Conservation (phyloP, 2,797 vertebrate species). For the Melanotaenia pygmaea region DNA sequence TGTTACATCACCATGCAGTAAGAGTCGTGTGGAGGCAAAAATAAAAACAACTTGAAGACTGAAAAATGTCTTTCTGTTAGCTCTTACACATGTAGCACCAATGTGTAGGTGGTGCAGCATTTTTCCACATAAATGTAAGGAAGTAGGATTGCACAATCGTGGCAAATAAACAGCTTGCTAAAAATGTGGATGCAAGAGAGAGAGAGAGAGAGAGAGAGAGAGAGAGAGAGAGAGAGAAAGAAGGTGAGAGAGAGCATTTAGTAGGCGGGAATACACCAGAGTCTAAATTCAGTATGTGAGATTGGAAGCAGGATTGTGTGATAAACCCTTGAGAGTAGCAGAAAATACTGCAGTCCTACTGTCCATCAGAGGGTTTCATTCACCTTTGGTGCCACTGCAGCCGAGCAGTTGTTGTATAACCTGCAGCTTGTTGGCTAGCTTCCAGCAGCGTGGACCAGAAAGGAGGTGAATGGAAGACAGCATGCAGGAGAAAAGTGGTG, state of each 20-base stretch:
- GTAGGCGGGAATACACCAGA: constrained; percentile 18
- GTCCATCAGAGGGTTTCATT: constrained; percentile 62
- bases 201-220: not conserved
- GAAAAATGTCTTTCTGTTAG: constrained; percentile 19
- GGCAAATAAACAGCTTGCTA: constrained; percentile 26
- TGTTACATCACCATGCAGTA: constrained; percentile 73
- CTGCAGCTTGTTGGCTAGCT: constrained; percentile 21
- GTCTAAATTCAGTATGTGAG: constrained; percentile 54
- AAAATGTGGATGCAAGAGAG: constrained; percentile 16
- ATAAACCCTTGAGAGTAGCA: constrained; percentile 61
- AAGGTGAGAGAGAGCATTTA: constrained; percentile 17
- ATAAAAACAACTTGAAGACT: constrained; percentile 41
- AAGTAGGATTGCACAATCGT: constrained; percentile 10
- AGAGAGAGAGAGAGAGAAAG: not conserved
- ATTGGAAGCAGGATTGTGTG: constrained; percentile 19
- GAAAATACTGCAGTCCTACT: constrained; percentile 50
- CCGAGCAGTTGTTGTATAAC: constrained; percentile 51
- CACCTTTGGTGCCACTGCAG: constrained; percentile 53
- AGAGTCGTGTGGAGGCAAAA: constrained; percentile 23
- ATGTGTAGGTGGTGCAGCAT: constrained; percentile 26
- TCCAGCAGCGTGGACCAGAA: constrained; percentile 34
- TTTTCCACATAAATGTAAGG: constrained; percentile 18
- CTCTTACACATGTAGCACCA: constrained; percentile 24
- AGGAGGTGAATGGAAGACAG: constrained; percentile 26
- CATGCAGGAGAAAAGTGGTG: constrained; percentile 12